Evolutionary conservation across 2,888 invertebrate species (phyloP).

Genomic region (Pyralis farinalis): DNA sequence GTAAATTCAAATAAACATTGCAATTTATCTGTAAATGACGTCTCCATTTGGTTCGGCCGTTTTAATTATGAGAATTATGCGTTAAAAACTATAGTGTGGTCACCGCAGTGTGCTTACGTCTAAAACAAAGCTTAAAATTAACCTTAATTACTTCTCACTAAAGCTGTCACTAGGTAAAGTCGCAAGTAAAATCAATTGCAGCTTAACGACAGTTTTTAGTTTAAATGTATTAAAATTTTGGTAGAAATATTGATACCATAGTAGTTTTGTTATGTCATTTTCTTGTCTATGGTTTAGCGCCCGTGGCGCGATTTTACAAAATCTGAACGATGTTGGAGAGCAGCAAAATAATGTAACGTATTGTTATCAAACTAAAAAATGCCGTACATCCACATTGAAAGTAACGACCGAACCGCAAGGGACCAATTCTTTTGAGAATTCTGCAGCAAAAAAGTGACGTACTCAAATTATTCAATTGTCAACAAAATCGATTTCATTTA

Average conservation of each 20-base stretch:
- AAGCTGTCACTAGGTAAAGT: slow-evolving; percentile 46
- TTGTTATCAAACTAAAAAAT: slow-evolving; percentile 4
- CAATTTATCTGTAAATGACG: slow-evolving; percentile 12
- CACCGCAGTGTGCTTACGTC: slow-evolving; percentile 43
- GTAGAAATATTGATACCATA: too few species aligned
- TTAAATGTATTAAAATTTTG: too few species aligned
- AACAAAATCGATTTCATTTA: slow-evolving; percentile 73
- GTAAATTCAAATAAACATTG: slow-evolving; percentile 20
- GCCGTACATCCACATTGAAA: slow-evolving; percentile 1
- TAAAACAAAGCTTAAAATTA: slow-evolving; percentile 56
- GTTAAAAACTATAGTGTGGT: slow-evolving; percentile 22
- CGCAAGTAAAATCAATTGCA: slow-evolving; percentile 1
- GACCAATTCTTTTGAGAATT: slow-evolving; percentile 21
- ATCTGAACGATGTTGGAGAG: too few species aligned
- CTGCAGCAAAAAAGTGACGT: slow-evolving; percentile 30
- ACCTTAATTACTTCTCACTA: slow-evolving; percentile 57
- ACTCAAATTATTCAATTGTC: slow-evolving; percentile 35
- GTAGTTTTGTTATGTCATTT: too few species aligned
- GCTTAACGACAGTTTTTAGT: neutral
- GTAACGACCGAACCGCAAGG: slow-evolving; percentile 31
- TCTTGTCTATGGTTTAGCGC: too few species aligned
- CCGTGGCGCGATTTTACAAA: too few species aligned
- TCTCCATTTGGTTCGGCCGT: slow-evolving; percentile 12
- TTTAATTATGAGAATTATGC: neutral
- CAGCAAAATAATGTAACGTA: too few species aligned